A percentile compares a stretch with the other conserved stretches of the same genome.
phyloP scores from a whole-genome alignment of 2,113 vertebrate species.

The Xiphophorus maculatus region DNA sequence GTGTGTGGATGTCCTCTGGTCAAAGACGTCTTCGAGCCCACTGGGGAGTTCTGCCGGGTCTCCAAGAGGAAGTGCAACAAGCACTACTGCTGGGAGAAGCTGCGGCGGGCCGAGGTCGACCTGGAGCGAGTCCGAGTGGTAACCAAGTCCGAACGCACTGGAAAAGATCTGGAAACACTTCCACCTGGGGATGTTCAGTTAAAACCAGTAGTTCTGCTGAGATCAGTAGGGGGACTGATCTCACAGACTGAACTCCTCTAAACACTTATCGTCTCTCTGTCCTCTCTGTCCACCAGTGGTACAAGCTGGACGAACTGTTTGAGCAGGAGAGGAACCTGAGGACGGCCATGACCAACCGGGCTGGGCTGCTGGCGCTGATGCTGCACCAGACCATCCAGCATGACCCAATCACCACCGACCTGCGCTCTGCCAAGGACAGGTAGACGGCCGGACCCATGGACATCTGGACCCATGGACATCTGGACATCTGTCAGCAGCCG shows the following conservation, averaged over 20 bases:
- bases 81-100: constrained; percentile 94
- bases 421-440: constrained; percentile 85
- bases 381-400: constrained; percentile 93
- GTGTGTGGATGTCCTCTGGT: constrained; percentile 92
- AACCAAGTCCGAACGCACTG: neutral
- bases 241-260: neutral
- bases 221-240: too few species aligned
- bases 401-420: constrained; percentile 88
- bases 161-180: too few species aligned
- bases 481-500: neutral
- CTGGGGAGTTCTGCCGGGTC: constrained; percentile 88
- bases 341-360: constrained; percentile 91
- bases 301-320: constrained; percentile 92
- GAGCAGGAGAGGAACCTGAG: constrained; percentile 92
- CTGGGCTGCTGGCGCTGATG: constrained; percentile 90
- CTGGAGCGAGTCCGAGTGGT: constrained; percentile 91
- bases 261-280: neutral
- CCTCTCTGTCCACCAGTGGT: constrained; percentile 81
- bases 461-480: too few species aligned
- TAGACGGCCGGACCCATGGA: constrained; percentile 48
- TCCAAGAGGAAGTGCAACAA: constrained; percentile 91
- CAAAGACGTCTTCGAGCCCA: constrained; percentile 87
- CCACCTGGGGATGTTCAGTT: too few species aligned
- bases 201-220: too few species aligned
- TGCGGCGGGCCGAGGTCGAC: constrained; percentile 88